phyloP scores from a whole-genome alignment of 2,113 vertebrate genomes.

The Alosa alosa region DNA sequence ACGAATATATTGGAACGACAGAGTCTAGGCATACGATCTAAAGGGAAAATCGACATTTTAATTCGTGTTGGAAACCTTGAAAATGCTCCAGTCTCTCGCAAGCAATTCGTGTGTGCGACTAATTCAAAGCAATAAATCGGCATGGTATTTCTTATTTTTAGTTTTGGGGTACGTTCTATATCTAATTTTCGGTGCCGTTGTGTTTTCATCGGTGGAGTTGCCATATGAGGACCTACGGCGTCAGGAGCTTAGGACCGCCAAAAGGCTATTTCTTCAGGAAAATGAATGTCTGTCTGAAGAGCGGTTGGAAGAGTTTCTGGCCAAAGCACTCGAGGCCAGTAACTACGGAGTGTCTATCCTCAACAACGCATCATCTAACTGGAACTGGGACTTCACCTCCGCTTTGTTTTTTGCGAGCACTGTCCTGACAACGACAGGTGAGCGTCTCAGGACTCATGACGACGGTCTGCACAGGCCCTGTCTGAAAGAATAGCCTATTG shows the following conservation, averaged over 20 bases:
- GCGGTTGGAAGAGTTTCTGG: constrained; percentile 83
- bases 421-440: constrained; percentile 93
- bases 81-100: constrained; percentile 90
- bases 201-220: constrained; percentile 94
- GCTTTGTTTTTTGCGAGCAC: constrained; percentile 95
- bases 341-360: constrained; percentile 94
- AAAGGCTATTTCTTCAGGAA: constrained; percentile 83
- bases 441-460: constrained; percentile 22
- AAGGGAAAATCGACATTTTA: not conserved
- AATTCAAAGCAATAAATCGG: constrained; percentile 86
- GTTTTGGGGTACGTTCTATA: constrained; percentile 86
- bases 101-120: constrained; percentile 85
- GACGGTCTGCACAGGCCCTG: not conserved
- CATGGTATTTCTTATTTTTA: constrained; percentile 85
- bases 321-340: constrained; percentile 86
- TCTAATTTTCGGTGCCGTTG: constrained; percentile 90
- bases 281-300: constrained; percentile 84
- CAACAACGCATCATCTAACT: constrained; percentile 86
- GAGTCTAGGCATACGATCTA: not conserved
- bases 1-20: not conserved
- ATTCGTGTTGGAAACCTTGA: constrained; percentile 36
- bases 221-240: constrained; percentile 89
- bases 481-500: not conserved
- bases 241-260: constrained; percentile 81
- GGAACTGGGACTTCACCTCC: constrained; percentile 98